Base-by-base conservation (phyloP, 2,113 vertebrate genomes). In the Edolisoma coerulescens region DNA sequence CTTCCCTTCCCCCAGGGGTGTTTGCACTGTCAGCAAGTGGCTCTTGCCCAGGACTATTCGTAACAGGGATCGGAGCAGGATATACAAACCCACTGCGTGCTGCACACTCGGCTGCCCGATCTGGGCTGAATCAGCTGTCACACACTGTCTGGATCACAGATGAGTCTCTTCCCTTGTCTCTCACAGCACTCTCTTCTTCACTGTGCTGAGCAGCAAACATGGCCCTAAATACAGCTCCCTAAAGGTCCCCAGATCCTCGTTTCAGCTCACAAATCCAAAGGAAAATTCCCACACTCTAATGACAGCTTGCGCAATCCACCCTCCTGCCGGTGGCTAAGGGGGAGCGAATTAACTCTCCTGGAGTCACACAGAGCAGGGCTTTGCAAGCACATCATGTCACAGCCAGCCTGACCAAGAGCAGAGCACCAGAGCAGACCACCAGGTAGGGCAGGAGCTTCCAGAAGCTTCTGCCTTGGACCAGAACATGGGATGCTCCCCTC, bases 81-180 rank as follows among this genome's bases (percentile, higher is more conserved):
- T 52, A 27, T 21, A 74, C 78, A 90, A 83, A 69, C 79, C 91
- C n/a, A 30, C 6, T 4, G 87, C 4, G 4, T 19, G 45, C 79
- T 15, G 82, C 94, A 90, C 7, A 87, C 96, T 86, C 7, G 26
- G 93, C 96, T 92, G 95, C 90, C 89, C 22, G 0, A 35, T 19
- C 32, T 3, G 5, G 92, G 91, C 96, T 94, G 96, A 95, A 95
- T 93, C 97, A 96, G 95, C 96, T 92, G 93, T 86, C 95, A 81
- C 11, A 57, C 76, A 1, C 69, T 64, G 84, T 57, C 74, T 42
- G 79, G 12, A 76, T 52, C 95, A 94, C 79, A 88, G 74, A 50
- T 17, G 49, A 96, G 52, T 23, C 17, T 74, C 67, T 45, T 70
- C 79, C 84, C 73, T 70, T 15, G 9, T 45, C 80, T 95, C 85